Evolutionary conservation across 1,140 invertebrate species (phyloP), one percentile per base, ranked within the genome.

Genomic region (Fopius arisanus): DNA sequence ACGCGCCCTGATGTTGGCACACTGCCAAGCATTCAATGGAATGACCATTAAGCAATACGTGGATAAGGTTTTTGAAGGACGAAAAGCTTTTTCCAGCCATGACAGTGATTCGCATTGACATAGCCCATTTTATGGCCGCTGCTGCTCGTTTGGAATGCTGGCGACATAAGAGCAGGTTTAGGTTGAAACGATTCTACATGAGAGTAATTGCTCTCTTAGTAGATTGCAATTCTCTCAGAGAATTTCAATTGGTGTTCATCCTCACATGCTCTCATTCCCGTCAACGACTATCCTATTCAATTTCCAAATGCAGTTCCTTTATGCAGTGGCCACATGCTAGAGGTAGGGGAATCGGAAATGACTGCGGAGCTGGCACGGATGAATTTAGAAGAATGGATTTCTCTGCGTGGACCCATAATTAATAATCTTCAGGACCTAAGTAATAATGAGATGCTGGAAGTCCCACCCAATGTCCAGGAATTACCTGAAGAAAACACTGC

Each of bases 111-210:
- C 16, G 65, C 1, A 19, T 73, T n/a, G 71, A 73, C 23, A 62
- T 73, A 0, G 43, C 71, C 3, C 65, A 73, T 67, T n/a, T 67
- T 10, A 73, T 28, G 1, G 23, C 66, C 4, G 4, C 59, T 6
- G 43, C 67, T n/a, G 51, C 41, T 31, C 41, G 63, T 0, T 67
- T 54, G 71, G 59, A 73, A 23, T 73, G 43, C 48, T 73, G 29
- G 3, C 33, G 59, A 14, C 1, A 21, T 19, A n/a, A 40, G 10
- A 33, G 2, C 5, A 43, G 63, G 2, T 9, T 9, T 3, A 0
- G 2, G 0, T 28, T 67, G 2, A 51, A 59, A 26, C 26, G 67
- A 5, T 67, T 73, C 16, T 73, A 26, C n/a, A 16, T 73, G 14
- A 65, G 29, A 10, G 54, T 41, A 6, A 66, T 67, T 0, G 41